phyloP scores from a whole-genome alignment of 2,888 invertebrate species.

The Crocallis elinguaria region DNA sequence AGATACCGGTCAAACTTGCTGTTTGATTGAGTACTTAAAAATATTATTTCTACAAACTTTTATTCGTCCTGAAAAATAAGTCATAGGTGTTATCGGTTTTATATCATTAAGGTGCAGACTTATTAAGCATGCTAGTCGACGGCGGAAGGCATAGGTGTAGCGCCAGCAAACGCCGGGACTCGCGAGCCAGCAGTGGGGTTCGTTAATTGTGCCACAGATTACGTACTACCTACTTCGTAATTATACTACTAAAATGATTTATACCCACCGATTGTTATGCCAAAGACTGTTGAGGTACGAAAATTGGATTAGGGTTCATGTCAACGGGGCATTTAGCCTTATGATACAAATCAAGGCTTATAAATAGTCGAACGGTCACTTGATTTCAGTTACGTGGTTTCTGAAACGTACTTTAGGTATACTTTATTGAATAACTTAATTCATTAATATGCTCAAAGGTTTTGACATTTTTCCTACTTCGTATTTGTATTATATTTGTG shows the following conservation, averaged over 20 bases:
- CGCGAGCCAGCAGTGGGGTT: constrained; percentile 49
- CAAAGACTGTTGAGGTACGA: constrained; percentile 52
- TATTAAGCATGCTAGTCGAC: not conserved
- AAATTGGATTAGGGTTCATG: constrained; percentile 63
- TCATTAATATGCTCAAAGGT: not conserved
- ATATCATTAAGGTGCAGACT: too few species aligned
- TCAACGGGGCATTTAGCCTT: constrained; percentile 59
- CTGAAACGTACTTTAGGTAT: constrained; percentile 24
- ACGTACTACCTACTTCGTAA: constrained; percentile 6
- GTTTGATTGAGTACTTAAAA: too few species aligned
- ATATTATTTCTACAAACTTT: too few species aligned
- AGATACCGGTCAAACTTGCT: too few species aligned
- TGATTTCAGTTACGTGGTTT: constrained; percentile 34
- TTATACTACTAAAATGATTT: constrained; percentile 74
- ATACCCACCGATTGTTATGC: constrained; percentile 61
- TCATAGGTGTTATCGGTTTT: too few species aligned
- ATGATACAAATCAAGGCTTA: constrained; percentile 51
- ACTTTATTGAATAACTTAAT: constrained; percentile 29
- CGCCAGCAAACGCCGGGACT: constrained; percentile 3
- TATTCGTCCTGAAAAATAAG: too few species aligned
- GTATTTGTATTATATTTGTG: too few species aligned
- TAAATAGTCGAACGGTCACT: constrained; percentile 36
- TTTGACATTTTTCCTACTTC: not conserved
- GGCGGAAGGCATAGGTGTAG: not conserved
- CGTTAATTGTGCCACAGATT: constrained; percentile 46